Conservation (phyloP, 2,888 invertebrate species). For the Athrips mouffetella region DNA sequence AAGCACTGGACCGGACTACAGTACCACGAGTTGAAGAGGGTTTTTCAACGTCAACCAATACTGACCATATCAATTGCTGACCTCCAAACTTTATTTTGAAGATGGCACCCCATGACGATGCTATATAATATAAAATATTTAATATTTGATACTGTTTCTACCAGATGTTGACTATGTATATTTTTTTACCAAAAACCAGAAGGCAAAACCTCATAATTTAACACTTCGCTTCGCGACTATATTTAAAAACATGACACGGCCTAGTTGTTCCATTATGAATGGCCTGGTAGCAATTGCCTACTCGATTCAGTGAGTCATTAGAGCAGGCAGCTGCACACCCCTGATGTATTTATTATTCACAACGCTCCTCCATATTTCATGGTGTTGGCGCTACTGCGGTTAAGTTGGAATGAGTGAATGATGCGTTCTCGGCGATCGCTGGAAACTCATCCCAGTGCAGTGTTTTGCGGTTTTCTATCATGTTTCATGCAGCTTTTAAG, state of each 20-base stretch:
- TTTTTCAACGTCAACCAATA: too few species aligned
- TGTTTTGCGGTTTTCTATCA: neutral
- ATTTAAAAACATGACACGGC: neutral
- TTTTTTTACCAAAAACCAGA: too few species aligned
- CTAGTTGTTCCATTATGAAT: neutral
- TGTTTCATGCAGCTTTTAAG: neutral
- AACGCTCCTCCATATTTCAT: constrained; percentile 49
- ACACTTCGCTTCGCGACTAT: too few species aligned
- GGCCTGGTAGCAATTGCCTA: neutral
- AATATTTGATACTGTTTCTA: too few species aligned
- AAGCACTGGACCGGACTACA: too few species aligned
- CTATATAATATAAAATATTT: too few species aligned
- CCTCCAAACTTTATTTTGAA: too few species aligned
- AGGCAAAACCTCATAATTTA: too few species aligned
- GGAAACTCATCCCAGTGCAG: constrained; percentile 5
- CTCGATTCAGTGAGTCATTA: constrained; percentile 10
- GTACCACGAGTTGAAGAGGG: too few species aligned
- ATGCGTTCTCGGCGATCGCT: constrained; percentile 23
- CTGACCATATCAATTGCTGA: too few species aligned
- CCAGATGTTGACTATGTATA: too few species aligned
- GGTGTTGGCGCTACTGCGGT: constrained; percentile 40
- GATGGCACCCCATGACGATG: too few species aligned
- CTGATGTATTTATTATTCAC: constrained; percentile 55
- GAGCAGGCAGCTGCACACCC: constrained; percentile 8
- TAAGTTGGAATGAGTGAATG: constrained; percentile 46